Evolutionary conservation across 1,140 invertebrate genomes (phyloP).

Genomic region (Harlomillsia oculata): DNA sequence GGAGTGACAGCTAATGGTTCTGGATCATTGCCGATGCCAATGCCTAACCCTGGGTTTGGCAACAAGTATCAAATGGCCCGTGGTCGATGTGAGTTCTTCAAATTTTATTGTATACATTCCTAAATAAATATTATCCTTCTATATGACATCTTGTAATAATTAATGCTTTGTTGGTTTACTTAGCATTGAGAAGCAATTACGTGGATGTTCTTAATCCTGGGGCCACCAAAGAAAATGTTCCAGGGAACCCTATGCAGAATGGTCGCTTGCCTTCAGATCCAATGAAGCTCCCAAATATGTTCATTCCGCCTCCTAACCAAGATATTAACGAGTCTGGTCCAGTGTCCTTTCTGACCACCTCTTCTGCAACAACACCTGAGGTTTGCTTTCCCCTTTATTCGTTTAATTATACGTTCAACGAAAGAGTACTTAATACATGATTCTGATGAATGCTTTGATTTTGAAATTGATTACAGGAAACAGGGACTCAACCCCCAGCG

Average conservation of each 20-base stretch:
- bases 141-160: no score
- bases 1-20: not conserved
- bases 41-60: not conserved
- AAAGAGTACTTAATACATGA: no score
- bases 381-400: no score
- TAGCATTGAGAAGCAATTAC: conserved; percentile 68
- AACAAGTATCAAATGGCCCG: not conserved
- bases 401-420: no score
- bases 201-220: conserved; percentile 74
- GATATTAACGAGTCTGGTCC: conserved; percentile 23
- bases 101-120: conserved; percentile 9
- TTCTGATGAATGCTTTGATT: no score
- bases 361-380: no score
- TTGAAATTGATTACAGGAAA: no score
- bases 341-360: conserved; percentile 26
- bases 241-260: not conserved
- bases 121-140: no score
- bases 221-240: conserved; percentile 37
- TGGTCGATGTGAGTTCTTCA: conserved; percentile 52
- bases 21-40: not conserved
- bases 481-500: no score
- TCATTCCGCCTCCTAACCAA: conserved; percentile 19
- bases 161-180: no score
- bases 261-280: not conserved
- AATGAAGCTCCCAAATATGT: conserved; percentile 25